These are phyloP conservation scores for Emys orbicularis DNA, from an alignment of 2,797 vertebrate species.

Conservation along the genomic window DNA sequence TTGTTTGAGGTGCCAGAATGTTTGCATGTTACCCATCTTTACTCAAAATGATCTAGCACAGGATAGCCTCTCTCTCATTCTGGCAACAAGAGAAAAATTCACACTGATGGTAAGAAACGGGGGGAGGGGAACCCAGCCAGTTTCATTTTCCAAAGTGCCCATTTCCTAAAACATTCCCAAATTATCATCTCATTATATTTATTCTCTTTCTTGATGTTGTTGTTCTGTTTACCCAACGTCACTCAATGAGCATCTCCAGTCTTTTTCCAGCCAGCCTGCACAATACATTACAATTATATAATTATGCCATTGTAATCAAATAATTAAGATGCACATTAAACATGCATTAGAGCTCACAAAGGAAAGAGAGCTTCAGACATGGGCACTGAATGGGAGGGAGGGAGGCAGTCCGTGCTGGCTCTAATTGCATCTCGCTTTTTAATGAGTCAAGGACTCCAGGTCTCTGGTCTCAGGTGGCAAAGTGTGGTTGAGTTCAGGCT, in stretches of 20 bases:
- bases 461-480: constrained; percentile 63
- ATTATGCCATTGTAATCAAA: constrained; percentile 87
- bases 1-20: neutral
- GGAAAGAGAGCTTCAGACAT: constrained; percentile 72
- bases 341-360: constrained; percentile 82
- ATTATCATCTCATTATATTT: constrained; percentile 74
- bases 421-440: constrained; percentile 73
- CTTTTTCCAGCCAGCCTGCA: constrained; percentile 79
- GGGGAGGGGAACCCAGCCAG: neutral
- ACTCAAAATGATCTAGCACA: neutral
- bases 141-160: constrained; percentile 70
- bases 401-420: constrained; percentile 54
- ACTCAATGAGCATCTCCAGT: constrained; percentile 75
- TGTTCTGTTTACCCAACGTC: constrained; percentile 80
- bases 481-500: constrained; percentile 51
- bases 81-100: neutral
- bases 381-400: constrained; percentile 58
- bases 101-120: neutral
- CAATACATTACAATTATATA: constrained; percentile 86
- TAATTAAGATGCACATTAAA: constrained; percentile 88
- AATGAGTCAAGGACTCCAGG: constrained; percentile 52
- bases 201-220: constrained; percentile 65
- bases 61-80: accelerated
- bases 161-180: constrained; percentile 75
- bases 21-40: neutral